phyloP scores from a whole-genome alignment of 1,140 invertebrate genomes.

The Drosophila bifasciata region DNA sequence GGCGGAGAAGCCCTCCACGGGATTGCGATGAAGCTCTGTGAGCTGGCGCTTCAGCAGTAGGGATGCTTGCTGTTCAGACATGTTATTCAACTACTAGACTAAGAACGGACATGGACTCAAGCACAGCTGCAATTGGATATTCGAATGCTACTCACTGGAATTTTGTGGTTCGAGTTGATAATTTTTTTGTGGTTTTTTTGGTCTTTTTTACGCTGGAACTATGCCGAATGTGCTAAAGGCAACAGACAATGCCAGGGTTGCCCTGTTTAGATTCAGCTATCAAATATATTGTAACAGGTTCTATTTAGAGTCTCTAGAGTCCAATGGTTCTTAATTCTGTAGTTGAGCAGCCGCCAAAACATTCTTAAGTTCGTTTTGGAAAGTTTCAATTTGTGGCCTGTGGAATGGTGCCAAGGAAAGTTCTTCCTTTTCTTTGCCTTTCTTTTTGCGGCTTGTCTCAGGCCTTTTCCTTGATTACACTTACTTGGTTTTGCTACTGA shows the following conservation, averaged over 20 bases:
- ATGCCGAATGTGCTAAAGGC: slow-evolving; percentile 52
- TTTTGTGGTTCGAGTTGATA: slow-evolving; percentile 55
- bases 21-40: slow-evolving; percentile 98
- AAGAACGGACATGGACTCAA: background rate
- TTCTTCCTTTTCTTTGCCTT: slow-evolving; percentile 1
- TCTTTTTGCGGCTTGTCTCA: too few species aligned
- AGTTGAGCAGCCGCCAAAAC: too few species aligned
- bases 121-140: too few species aligned
- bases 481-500: slow-evolving; percentile 50
- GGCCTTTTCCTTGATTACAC: slow-evolving; percentile 42
- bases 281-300: background rate
- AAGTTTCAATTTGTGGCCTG: slow-evolving; percentile 14
- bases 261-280: background rate
- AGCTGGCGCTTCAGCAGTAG: slow-evolving; percentile 97
- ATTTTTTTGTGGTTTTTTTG: slow-evolving; percentile 30
- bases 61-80: slow-evolving; percentile 97
- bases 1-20: slow-evolving; percentile 93
- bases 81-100: slow-evolving; percentile 84
- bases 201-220: slow-evolving; percentile 40
- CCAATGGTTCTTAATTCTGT: too few species aligned
- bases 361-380: too few species aligned
- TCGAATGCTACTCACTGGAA: slow-evolving; percentile 56
- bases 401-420: slow-evolving; percentile 37
- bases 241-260: slow-evolving; percentile 35
- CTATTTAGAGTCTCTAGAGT: background rate